Conservation (phyloP, 2,113 vertebrate genomes). For the Leuciscus idus region DNA sequence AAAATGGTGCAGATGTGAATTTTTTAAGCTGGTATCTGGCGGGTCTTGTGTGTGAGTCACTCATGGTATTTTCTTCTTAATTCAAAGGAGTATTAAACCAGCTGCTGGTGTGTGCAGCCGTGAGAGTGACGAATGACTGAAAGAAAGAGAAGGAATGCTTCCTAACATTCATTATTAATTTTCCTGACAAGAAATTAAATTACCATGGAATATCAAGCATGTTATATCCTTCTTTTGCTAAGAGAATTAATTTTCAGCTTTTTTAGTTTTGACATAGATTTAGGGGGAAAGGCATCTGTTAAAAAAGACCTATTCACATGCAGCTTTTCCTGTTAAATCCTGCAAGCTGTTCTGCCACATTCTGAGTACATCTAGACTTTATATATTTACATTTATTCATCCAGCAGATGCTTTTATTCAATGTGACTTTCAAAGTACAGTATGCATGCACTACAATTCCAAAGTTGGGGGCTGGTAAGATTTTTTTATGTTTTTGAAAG, state of each 20-base stretch:
- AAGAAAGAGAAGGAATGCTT: constrained; percentile 16
- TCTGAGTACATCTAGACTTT: not conserved
- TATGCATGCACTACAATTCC: not conserved
- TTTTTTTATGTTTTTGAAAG: not conserved
- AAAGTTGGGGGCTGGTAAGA: not conserved
- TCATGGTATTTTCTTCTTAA: constrained; percentile 44
- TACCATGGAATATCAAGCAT: constrained; percentile 25
- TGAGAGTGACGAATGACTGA: constrained; percentile 43
- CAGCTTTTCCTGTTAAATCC: constrained; percentile 8
- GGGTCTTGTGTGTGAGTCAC: constrained; percentile 39
- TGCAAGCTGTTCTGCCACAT: constrained; percentile 33
- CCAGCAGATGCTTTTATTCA: constrained; percentile 17
- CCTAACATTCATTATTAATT: constrained; percentile 17
- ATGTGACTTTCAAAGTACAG: constrained; percentile 3
- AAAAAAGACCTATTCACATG: constrained; percentile 17
- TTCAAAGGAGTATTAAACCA: constrained; percentile 44
- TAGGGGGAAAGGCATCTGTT: not conserved
- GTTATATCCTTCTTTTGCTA: constrained; percentile 13
- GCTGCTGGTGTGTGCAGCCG: constrained; percentile 8
- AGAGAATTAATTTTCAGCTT: constrained; percentile 17
- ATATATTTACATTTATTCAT: not conserved
- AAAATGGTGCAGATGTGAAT: constrained; percentile 48
- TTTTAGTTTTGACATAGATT: constrained; percentile 20
- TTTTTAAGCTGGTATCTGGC: constrained; percentile 39
- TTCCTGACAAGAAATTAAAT: constrained; percentile 39